These are phyloP conservation scores for Nycticryphes semicollaris DNA, from an alignment of 2,113 vertebrate genomes.

Conservation along the genomic window DNA sequence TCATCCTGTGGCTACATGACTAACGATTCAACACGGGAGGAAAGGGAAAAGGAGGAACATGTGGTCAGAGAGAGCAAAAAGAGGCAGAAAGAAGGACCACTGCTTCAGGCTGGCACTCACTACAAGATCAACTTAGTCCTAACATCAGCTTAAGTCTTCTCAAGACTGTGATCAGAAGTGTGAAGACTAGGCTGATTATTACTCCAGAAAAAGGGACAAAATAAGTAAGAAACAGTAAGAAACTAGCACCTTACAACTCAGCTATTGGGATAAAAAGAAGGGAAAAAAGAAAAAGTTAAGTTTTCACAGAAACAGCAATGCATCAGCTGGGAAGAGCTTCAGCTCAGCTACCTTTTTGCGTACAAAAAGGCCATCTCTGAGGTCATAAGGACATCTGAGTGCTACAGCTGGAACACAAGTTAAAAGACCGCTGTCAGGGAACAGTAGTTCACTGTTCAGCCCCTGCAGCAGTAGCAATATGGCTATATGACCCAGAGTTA, in stretches of 20 bases:
- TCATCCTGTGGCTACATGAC: not conserved
- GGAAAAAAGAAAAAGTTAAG: not conserved
- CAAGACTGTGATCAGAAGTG: not conserved
- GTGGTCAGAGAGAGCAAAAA: not conserved
- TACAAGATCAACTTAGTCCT: not conserved
- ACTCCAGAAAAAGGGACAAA: not conserved
- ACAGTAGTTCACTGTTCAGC: not conserved
- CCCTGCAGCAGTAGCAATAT: not conserved
- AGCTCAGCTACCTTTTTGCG: not conserved
- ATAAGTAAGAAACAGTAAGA: not conserved
- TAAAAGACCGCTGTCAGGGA: not conserved
- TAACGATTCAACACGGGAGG: not conserved
- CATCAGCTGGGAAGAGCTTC: not conserved
- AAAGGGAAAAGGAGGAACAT: not conserved
- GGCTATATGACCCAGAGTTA: not conserved
- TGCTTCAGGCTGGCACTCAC: not conserved
- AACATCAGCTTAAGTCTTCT: not conserved
- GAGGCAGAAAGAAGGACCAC: not conserved
- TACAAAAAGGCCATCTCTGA: not conserved
- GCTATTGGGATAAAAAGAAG: not conserved
- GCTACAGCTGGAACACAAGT: not conserved
- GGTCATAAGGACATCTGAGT: not conserved
- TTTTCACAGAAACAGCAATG: not conserved
- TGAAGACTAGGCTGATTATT: not conserved
- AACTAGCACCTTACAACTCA: not conserved